phyloP scores from a whole-genome alignment of 2,888 invertebrate species.

The Pseudococcus longispinus region DNA sequence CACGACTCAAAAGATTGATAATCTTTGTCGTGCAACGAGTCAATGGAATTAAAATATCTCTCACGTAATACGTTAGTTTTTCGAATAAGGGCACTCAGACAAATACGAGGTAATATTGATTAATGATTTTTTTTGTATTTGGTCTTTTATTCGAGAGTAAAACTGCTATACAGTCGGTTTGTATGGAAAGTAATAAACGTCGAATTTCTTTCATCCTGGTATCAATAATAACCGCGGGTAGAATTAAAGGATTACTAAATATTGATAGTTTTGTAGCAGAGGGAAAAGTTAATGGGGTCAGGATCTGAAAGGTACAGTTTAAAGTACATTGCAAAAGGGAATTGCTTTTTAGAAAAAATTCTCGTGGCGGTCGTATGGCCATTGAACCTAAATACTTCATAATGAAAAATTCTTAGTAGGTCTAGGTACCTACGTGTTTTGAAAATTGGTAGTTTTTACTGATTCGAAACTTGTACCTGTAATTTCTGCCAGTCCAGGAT shows the following conservation, averaged over 20 bases:
- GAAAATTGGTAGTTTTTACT: too few relatives aligned
- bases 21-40: conserved; percentile 11
- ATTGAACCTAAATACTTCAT: too few relatives aligned
- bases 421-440: too few relatives aligned
- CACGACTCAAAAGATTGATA: conserved; percentile 10
- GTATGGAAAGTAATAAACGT: background rate
- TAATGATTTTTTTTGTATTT: background rate
- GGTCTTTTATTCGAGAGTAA: background rate
- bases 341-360: too few relatives aligned
- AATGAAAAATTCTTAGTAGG: too few relatives aligned
- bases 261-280: background rate
- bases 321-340: too few relatives aligned
- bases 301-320: too few relatives aligned
- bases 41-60: conserved; percentile 19
- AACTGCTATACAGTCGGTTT: background rate
- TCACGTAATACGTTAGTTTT: background rate
- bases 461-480: too few relatives aligned
- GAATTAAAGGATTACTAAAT: background rate
- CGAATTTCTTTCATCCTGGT: background rate
- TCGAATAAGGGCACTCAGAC: background rate
- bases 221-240: background rate
- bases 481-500: too few relatives aligned
- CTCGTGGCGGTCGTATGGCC: too few relatives aligned
- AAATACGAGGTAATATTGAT: conserved; percentile 23
- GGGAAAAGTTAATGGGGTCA: too few relatives aligned